Percentiles rank a stretch among this genome's conserved stretches.
These are phyloP conservation scores for Epinephelus coioides DNA, from an alignment of 2,797 vertebrate species.

Conservation along the genomic window DNA sequence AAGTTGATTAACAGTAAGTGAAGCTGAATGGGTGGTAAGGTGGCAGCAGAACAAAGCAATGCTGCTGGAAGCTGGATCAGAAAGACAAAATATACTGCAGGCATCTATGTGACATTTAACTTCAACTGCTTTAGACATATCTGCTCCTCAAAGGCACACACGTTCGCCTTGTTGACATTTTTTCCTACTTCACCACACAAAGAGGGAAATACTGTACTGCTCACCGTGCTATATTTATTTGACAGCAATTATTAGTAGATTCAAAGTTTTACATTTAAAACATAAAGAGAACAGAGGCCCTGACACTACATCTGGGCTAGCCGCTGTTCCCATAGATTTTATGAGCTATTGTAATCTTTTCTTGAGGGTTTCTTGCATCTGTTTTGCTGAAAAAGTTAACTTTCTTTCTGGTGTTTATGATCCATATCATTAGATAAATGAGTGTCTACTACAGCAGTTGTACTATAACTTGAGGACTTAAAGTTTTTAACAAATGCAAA, in stretches of 20 bases:
- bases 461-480: neutral
- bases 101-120: conserved; percentile 18
- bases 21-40: conserved; percentile 54
- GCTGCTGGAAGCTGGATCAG: conserved; percentile 35
- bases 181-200: neutral
- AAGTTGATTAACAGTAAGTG: conserved; percentile 74
- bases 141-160: conserved; percentile 1
- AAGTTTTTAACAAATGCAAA: neutral
- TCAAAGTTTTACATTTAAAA: neutral
- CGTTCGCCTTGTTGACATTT: neutral
- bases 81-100: conserved; percentile 21
- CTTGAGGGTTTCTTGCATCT: neutral
- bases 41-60: conserved; percentile 47
- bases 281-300: neutral
- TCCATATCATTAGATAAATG: neutral
- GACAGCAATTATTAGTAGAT: neutral
- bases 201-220: neutral
- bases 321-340: neutral
- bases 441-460: neutral
- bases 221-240: neutral
- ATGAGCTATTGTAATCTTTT: neutral
- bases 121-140: conserved; percentile 5
- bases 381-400: neutral
- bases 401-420: neutral
- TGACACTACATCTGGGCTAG: neutral